Evolutionary conservation across 2,888 invertebrate species (phyloP), one percentile per base, ranked within the genome.

Genomic region (Druceiella hillmani): DNA sequence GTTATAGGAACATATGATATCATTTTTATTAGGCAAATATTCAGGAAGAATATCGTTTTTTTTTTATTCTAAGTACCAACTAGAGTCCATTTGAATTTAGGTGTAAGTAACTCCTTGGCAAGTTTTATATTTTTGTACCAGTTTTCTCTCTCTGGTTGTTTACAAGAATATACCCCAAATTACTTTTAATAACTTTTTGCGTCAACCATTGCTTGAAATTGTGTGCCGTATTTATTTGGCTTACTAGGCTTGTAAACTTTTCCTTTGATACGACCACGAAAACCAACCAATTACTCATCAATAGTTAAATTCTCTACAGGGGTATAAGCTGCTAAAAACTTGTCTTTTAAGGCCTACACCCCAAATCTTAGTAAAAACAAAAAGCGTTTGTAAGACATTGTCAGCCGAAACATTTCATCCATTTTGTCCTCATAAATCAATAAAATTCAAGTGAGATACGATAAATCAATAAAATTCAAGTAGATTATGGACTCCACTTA

Each of bases 381-480:
- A 36, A 36, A 6, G 12, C n/a, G 12, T 20, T 20, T 15, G 14
- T 38, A 11, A 26, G 10, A 24, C 43, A 46, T 46, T 40, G 46
- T 45, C 24, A 35, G 33, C 2, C 20, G 32, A 40, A 46, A 49
- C 27, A 44, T 41, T 25, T 49, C 48, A 12, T 44, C 50, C 44
- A 50, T 52, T 46, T 41, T 37, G 38, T 48, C 47, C 44, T 49
- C 49, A 36, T 30, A 46, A 29, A 46, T 50, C 46, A 33, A 40
- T 36, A 22, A 41, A 46, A 38, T 44, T 49, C 28, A 46, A 25
- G 27, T 44, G 44, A 6, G 44, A 42, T 12, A 25, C 38, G 36
- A 27, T 36, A 27, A 46, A 9, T n/a, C n/a, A n/a, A n/a, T n/a
- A n/a, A n/a, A n/a, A n/a, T n/a, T n/a, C n/a, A n/a, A n/a, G n/a